Evolutionary conservation across 2,888 invertebrate species (phyloP).

Genomic region (Diplolepis rosae): DNA sequence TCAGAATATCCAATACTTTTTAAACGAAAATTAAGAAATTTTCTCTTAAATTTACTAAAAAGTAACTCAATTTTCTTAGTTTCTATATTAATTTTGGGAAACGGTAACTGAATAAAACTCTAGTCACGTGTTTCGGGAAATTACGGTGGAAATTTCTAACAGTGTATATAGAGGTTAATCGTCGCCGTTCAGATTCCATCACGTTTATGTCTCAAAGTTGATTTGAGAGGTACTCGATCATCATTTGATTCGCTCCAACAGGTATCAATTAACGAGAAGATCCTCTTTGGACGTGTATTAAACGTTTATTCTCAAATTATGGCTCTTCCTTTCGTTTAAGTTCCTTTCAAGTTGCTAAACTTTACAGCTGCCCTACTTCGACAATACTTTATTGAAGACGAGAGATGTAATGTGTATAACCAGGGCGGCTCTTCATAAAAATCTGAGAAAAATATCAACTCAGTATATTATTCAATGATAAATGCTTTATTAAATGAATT

Average conservation of each 20-base stretch:
- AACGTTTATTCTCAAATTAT: conserved; percentile 2
- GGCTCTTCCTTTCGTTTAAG: not conserved
- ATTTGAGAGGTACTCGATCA: not conserved
- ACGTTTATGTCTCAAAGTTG: not conserved
- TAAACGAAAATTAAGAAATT: too few relatives aligned
- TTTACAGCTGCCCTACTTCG: conserved; percentile 1
- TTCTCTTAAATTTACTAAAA: too few relatives aligned
- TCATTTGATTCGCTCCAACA: not conserved
- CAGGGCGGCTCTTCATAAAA: not conserved
- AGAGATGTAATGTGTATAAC: not conserved
- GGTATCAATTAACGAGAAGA: not conserved
- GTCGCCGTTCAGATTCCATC: not conserved
- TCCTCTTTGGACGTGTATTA: not conserved
- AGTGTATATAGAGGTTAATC: not conserved
- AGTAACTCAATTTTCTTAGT: too few relatives aligned
- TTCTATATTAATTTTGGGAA: too few relatives aligned
- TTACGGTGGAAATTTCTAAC: too few relatives aligned
- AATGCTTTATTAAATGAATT: too few relatives aligned
- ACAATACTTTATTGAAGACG: not conserved
- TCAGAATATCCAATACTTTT: too few relatives aligned
- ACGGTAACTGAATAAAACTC: too few relatives aligned
- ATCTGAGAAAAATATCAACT: too few relatives aligned
- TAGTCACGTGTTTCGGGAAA: too few relatives aligned
- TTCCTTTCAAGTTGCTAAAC: not conserved
- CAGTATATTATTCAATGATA: too few relatives aligned